Evolutionary conservation across 2,113 vertebrate genomes (phyloP).

Genomic region (Salvelinus namaycush): DNA sequence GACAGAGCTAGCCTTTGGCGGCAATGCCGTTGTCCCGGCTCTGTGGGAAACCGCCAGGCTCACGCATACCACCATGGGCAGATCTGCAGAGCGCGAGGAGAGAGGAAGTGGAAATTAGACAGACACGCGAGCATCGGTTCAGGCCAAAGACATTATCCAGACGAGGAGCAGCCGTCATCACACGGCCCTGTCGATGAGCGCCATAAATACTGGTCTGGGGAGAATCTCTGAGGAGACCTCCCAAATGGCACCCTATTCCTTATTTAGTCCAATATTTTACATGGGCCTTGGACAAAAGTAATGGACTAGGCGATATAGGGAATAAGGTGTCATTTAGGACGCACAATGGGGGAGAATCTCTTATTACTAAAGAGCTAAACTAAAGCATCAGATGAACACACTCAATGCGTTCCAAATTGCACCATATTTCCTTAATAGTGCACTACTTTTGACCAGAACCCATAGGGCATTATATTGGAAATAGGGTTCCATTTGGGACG

Average conservation of each 20-base stretch:
- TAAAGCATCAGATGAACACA: constrained; percentile 6
- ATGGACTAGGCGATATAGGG: too few species aligned
- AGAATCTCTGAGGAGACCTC: neutral
- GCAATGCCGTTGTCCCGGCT: neutral
- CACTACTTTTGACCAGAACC: too few species aligned
- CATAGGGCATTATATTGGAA: neutral
- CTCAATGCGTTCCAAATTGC: too few species aligned
- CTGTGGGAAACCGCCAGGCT: constrained; percentile 18
- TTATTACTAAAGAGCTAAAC: neutral
- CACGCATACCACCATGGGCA: constrained; percentile 18
- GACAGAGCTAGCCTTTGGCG: too few species aligned
- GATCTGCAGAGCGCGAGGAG: constrained; percentile 1
- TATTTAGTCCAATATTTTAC: too few species aligned
- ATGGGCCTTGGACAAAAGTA: too few species aligned
- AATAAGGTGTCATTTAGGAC: too few species aligned
- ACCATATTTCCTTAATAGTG: too few species aligned
- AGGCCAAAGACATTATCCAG: constrained; percentile 31
- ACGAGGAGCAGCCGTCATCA: constrained; percentile 7
- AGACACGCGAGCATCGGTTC: constrained; percentile 8
- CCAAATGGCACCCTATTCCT: too few species aligned
- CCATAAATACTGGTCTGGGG: neutral
- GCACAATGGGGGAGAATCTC: neutral
- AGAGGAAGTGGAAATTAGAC: constrained; percentile 30
- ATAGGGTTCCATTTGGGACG: too few species aligned
- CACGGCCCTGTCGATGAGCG: neutral